These are phyloP conservation scores for Mormoops blainvillei DNA, from an alignment of 2,113 vertebrate species.

Conservation along the genomic window DNA sequence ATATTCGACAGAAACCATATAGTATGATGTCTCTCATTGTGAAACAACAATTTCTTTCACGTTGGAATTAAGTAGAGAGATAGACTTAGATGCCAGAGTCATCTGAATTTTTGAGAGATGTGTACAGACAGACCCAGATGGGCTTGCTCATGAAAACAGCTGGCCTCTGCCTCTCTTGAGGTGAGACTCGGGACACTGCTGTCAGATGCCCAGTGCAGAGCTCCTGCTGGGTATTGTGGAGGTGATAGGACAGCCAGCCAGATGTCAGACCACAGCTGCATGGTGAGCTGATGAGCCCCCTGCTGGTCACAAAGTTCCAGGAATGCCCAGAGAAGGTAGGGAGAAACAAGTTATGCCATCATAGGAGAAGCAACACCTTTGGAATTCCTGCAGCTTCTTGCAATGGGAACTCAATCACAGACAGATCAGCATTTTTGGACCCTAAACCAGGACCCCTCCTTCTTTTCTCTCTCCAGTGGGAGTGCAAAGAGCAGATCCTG, in stretches of 20 bases:
- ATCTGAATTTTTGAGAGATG: neutral
- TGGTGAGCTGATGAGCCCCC: neutral
- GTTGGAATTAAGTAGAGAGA: neutral
- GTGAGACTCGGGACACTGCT: neutral
- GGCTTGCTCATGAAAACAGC: neutral
- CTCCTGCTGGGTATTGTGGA: neutral
- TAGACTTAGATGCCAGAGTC: neutral
- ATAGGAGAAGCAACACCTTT: neutral
- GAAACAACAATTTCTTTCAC: neutral
- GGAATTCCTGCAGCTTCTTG: neutral
- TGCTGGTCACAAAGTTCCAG: neutral
- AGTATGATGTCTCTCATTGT: neutral
- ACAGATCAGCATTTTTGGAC: neutral
- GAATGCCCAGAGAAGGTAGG: neutral
- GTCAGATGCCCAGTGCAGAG: neutral
- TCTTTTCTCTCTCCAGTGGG: neutral
- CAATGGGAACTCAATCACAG: no score
- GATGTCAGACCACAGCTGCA: neutral
- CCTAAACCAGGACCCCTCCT: neutral
- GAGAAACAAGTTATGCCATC: neutral
- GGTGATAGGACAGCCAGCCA: neutral
- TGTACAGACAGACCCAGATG: neutral
- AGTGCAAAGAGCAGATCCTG: neutral
- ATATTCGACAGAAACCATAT: neutral
- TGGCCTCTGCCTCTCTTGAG: fast-evolving